Evolutionary conservation across 2,113 vertebrate genomes (phyloP).

Genomic region (Cromileptes altivelis): DNA sequence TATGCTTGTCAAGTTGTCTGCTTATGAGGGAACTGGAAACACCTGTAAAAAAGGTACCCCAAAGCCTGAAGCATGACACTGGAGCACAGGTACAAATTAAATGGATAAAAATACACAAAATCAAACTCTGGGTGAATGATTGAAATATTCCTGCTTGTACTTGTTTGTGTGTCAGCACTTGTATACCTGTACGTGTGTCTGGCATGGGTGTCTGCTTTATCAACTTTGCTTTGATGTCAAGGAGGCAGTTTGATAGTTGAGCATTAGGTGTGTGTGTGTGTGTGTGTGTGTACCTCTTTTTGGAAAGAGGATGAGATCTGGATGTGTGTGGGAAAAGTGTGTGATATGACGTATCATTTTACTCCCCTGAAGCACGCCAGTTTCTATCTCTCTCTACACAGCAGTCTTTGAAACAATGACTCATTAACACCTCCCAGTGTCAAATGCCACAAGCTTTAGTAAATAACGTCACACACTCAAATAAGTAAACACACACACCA

Average conservation of each 20-base stretch:
- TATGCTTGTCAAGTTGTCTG: constrained; percentile 59
- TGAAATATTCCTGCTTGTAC: constrained; percentile 39
- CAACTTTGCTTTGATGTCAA: constrained; percentile 70
- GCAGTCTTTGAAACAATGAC: constrained; percentile 70
- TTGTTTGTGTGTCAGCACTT: constrained; percentile 24
- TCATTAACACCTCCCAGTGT: constrained; percentile 66
- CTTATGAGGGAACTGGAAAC: constrained; percentile 52
- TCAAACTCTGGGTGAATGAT: constrained; percentile 40
- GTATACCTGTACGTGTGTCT: constrained; percentile 19
- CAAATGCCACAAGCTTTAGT: constrained; percentile 45
- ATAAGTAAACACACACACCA: constrained; percentile 39
- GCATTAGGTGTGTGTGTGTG: constrained; percentile 23
- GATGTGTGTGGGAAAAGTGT: constrained; percentile 35
- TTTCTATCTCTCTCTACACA: constrained; percentile 70
- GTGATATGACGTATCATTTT: constrained; percentile 41
- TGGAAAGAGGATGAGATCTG: constrained; percentile 28
- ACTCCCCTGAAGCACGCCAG: constrained; percentile 54
- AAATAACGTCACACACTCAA: constrained; percentile 42
- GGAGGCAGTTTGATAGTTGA: constrained; percentile 40
- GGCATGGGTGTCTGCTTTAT: constrained; percentile 48
- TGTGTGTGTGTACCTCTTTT: constrained; percentile 15
- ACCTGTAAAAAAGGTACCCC: constrained; percentile 55
- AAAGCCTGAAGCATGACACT: constrained; percentile 51
- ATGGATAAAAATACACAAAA: constrained; percentile 37
- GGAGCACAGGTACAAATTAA: constrained; percentile 47